These are phyloP conservation scores for Cyrtorhinus lividipennis DNA, from an alignment of 1,140 invertebrate genomes.

Conservation along the genomic window DNA sequence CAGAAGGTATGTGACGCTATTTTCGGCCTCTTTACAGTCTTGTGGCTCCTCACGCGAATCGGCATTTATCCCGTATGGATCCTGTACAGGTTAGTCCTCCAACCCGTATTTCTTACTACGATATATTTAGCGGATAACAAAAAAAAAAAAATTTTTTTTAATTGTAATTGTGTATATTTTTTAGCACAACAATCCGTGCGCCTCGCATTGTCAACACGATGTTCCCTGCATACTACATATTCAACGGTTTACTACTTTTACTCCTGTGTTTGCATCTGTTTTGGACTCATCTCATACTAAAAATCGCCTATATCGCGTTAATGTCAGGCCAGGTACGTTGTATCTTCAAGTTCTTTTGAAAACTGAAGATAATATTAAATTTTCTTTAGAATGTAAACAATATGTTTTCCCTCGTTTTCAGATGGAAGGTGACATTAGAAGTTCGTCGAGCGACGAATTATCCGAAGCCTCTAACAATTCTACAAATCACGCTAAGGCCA, in stretches of 20 bases:
- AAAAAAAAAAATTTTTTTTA: no score
- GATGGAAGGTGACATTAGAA: conserved; percentile 69
- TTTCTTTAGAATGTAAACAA: no score
- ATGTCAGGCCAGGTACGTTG: conserved; percentile 55
- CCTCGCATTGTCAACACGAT: conserved; percentile 62
- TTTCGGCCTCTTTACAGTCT: conserved; percentile 72
- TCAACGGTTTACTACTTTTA: conserved; percentile 72
- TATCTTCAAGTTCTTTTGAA: no score
- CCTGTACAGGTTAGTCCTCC: conserved; percentile 64
- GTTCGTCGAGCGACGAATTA: conserved; percentile 37
- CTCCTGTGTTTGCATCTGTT: conserved; percentile 78
- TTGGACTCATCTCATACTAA: conserved; percentile 90
- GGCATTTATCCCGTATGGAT: conserved; percentile 79
- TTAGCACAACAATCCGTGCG: conserved; percentile 70
- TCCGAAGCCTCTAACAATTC: conserved; percentile 30
- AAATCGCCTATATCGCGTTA: conserved; percentile 70
- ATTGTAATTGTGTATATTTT: no score
- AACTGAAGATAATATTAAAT: no score
- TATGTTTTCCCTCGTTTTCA: conserved; percentile 36
- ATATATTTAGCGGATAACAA: no score
- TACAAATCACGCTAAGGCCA: conserved; percentile 10
- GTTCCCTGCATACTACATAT: conserved; percentile 93
- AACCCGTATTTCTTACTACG: no score
- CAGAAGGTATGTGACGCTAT: conserved; percentile 73
- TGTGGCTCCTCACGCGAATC: conserved; percentile 76